Evolutionary conservation across 1,140 invertebrate species (phyloP), one percentile per base, ranked within the genome.

Genomic region (Sweltsa coloradensis): DNA sequence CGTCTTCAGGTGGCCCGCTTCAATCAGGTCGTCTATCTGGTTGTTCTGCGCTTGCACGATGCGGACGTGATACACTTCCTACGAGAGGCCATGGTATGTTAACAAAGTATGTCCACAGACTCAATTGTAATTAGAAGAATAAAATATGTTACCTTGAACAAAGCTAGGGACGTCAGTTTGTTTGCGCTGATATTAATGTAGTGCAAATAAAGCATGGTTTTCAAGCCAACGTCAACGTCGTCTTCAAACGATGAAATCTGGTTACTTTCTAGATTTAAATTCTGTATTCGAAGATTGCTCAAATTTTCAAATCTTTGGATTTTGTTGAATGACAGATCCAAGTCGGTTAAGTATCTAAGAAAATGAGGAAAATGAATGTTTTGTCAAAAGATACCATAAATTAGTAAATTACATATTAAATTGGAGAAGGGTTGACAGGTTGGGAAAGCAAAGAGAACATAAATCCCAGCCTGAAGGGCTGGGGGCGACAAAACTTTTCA

Each of bases 91-190:
- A n/a, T n/a, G n/a, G n/a, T n/a, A n/a, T n/a, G n/a, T n/a, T n/a
- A n/a, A n/a, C n/a, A n/a, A n/a, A n/a, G n/a, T n/a, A n/a, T n/a
- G n/a, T n/a, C n/a, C n/a, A n/a, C n/a, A n/a, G n/a, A n/a, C n/a
- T n/a, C n/a, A n/a, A n/a, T n/a, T n/a, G n/a, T n/a, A n/a, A n/a
- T n/a, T n/a, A n/a, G n/a, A n/a, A n/a, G n/a, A n/a, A n/a, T n/a
- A n/a, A n/a, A n/a, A n/a, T n/a, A n/a, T n/a, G n/a, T 34, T 31
- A 44, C 42, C 42, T 44, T n/a, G 21, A 44, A 44, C 13, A 44
- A 16, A 5, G 24, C 24, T 5, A 44, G 3, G 9, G 21, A 34
- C 34, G n/a, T 6, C 21, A 44, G 24, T 14, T 44, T 25, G 42
- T 44, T 44, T 2, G 26, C 11, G n/a, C 18, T 24, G 3, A 44